Evolutionary conservation across 2,797 vertebrate genomes (phyloP).

Genomic region (Gymnocypris eckloni): DNA sequence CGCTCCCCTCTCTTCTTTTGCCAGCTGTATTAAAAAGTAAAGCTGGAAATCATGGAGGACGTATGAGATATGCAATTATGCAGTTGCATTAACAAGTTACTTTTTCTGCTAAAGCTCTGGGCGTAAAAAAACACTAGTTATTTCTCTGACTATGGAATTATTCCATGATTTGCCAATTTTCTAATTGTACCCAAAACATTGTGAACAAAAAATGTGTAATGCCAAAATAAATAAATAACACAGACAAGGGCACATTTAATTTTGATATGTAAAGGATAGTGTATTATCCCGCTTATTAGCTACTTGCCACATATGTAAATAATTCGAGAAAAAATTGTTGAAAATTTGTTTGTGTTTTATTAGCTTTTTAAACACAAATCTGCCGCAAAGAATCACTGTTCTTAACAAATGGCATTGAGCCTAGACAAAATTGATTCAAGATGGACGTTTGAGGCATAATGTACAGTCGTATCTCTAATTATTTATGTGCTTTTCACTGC

Average conservation of each 20-base stretch:
- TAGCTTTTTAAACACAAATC: background rate
- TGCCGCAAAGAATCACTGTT: background rate
- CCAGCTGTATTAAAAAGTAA: slow-evolving; percentile 30
- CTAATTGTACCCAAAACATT: background rate
- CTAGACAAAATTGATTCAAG: background rate
- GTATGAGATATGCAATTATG: slow-evolving; percentile 7
- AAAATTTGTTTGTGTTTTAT: background rate
- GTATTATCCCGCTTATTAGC: background rate
- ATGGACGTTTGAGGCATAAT: background rate
- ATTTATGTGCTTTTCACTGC: background rate
- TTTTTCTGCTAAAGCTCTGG: background rate
- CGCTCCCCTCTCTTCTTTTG: slow-evolving; percentile 18
- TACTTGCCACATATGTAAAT: background rate
- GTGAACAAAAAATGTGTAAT: background rate
- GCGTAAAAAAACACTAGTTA: background rate
- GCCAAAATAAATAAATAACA: background rate
- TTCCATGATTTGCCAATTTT: background rate
- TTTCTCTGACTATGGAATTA: background rate
- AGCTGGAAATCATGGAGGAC: slow-evolving; percentile 31
- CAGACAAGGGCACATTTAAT: background rate
- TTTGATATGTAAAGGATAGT: background rate
- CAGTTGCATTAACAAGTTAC: background rate
- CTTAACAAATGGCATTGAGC: background rate
- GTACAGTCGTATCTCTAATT: background rate
- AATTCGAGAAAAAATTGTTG: background rate